Percentiles rank a stretch among this genome's conserved stretches.
Conservation (phyloP, 2,888 invertebrate genomes). For the Torymus tubicola region DNA sequence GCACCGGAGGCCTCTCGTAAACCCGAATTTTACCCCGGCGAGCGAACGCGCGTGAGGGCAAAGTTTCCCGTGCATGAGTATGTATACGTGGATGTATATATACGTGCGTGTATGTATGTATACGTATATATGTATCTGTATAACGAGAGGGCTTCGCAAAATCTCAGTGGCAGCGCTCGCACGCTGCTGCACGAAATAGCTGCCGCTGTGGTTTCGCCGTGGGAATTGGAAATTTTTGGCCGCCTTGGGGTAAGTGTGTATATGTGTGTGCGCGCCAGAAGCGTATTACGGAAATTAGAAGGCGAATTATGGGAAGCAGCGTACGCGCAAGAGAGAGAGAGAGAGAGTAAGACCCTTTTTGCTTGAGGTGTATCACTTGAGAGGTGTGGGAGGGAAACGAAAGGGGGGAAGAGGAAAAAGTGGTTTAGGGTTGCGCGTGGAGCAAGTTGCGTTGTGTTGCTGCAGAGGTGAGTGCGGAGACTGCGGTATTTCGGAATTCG, state of each 20-base stretch:
- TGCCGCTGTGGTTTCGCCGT: background rate
- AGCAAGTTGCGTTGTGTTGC: too few relatives aligned
- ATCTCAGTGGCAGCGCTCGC: background rate
- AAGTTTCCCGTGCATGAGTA: too few relatives aligned
- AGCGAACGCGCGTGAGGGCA: too few relatives aligned
- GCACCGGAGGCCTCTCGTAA: slow-evolving; percentile 32
- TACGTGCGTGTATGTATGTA: background rate
- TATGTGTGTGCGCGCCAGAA: background rate
- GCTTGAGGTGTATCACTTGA: background rate
- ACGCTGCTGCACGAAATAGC: background rate
- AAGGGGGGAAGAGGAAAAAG: too few relatives aligned
- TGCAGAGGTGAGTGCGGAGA: too few relatives aligned
- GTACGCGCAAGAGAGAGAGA: too few relatives aligned
- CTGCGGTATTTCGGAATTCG: too few relatives aligned
- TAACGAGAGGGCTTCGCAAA: slow-evolving; percentile 5
- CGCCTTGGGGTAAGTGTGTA: too few relatives aligned
- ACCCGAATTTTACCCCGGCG: slow-evolving; percentile 12
- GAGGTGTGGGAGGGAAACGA: too few relatives aligned
- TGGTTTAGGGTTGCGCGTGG: too few relatives aligned
- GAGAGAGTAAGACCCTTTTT: background rate
- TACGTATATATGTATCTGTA: background rate
- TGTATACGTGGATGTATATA: background rate
- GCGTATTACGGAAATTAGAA: slow-evolving; percentile 11
- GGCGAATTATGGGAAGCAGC: background rate
- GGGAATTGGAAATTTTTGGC: slow-evolving; percentile 2